Percentiles rank a stretch among this genome's conserved stretches.
Evolutionary conservation across 2,888 invertebrate genomes (phyloP).

Genomic region (Sthenelais limicola): DNA sequence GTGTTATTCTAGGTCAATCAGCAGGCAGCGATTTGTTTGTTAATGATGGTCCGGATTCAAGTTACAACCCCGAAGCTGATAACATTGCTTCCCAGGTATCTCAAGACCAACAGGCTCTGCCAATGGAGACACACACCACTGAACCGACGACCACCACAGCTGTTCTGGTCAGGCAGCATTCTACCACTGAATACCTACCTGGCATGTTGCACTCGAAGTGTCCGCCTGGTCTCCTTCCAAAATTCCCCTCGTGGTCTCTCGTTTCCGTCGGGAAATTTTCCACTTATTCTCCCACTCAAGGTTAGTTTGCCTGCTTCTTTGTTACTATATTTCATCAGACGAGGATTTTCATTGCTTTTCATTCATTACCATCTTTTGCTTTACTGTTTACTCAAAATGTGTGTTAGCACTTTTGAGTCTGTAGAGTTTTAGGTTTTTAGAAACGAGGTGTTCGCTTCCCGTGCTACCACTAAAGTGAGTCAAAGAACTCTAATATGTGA

Average conservation of each 20-base stretch:
- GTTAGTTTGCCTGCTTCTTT: too few relatives aligned
- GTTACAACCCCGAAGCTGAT: conserved; percentile 55
- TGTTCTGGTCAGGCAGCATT: conserved; percentile 57
- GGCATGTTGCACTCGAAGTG: conserved; percentile 90
- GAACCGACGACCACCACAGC: background rate
- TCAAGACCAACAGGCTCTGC: conserved; percentile 1
- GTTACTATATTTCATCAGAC: too few relatives aligned
- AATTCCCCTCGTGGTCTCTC: conserved; percentile 92
- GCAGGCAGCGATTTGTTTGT: conserved; percentile 56
- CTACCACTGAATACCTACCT: conserved; percentile 90
- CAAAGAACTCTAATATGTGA: too few relatives aligned
- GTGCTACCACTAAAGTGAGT: too few relatives aligned
- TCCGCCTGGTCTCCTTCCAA: conserved; percentile 83
- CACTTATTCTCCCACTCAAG: conserved; percentile 83
- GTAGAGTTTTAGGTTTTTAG: too few relatives aligned
- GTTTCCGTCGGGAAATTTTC: conserved; percentile 91
- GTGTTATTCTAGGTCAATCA: conserved; percentile 55
- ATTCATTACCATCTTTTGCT: too few relatives aligned
- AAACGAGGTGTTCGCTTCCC: too few relatives aligned
- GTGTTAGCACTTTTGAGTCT: too few relatives aligned
- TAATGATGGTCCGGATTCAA: conserved; percentile 46
- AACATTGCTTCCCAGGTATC: background rate
- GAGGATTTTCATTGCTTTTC: too few relatives aligned
- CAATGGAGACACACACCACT: conserved; percentile 6
- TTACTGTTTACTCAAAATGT: too few relatives aligned